These are phyloP conservation scores for Periophthalmus magnuspinnatus DNA, from an alignment of 2,797 vertebrate species.

Conservation along the genomic window DNA sequence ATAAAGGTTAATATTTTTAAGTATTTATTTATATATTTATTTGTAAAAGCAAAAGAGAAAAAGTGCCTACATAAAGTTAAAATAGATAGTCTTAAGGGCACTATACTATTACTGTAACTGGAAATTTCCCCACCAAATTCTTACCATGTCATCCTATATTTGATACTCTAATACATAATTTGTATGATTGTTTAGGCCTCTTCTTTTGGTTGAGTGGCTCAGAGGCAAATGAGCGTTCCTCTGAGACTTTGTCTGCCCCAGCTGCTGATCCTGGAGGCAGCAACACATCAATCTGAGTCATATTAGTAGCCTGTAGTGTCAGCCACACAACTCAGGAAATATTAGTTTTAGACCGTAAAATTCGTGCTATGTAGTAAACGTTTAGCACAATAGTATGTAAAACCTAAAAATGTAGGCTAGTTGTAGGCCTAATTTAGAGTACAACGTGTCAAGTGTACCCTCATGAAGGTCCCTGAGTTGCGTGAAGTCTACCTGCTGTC, in stretches of 20 bases:
- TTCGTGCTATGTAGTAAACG: too few relatives aligned
- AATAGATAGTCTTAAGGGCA: neutral
- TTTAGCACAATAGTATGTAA: too few relatives aligned
- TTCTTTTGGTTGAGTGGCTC: neutral
- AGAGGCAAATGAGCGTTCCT: slow-evolving; percentile 3
- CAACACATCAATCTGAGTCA: slow-evolving; percentile 21
- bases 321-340: neutral
- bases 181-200: neutral
- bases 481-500: slow-evolving; percentile 70
- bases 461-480: neutral
- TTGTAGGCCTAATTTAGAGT: too few relatives aligned
- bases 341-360: too few relatives aligned
- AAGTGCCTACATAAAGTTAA: too few relatives aligned
- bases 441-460: too few relatives aligned
- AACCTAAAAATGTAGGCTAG: too few relatives aligned
- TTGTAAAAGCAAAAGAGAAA: neutral
- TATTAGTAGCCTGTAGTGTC: slow-evolving; percentile 17
- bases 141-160: neutral
- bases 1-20: neutral
- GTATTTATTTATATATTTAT: neutral
- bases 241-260: neutral
- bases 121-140: neutral
- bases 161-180: neutral
- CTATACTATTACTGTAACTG: neutral
- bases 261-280: slow-evolving; percentile 14